Evolutionary conservation across 2,113 vertebrate genomes (phyloP), one percentile per base, ranked within the genome.

Genomic region (Galeopterus variegatus): DNA sequence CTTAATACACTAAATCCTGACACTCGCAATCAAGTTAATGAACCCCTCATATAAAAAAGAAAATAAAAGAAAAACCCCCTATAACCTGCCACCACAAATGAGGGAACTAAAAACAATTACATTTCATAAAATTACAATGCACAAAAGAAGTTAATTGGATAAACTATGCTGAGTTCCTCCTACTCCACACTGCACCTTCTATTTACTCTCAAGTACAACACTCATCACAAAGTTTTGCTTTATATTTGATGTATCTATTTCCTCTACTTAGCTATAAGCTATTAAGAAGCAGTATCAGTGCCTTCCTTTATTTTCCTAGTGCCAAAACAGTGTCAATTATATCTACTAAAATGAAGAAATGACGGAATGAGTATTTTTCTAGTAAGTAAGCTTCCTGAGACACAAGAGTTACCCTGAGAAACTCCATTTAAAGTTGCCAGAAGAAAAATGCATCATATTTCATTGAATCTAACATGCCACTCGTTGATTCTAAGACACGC

Each of bases 291-390:
- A 88, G 18, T 36, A 67, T 73, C 36, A 54, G 5, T 84, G 21
- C 60, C 87, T 86, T 62, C 10, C 12, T 93, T 84, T 82, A 81
- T 91, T 92, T 96, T 64, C 5, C 45, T 81, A 69, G 36, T 70
- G n/a, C 23, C 45, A 62, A 85, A 88, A 24, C 3, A 85, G 19
- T 79, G 58, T 56, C 62, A 79, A 82, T 65, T 48, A 48, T 31
- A 82, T 18, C 8, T 73, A n/a, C 31, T 72, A 26, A 95, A 95
- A 86, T 54, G 64, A 95, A 94, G 36, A 13, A 67, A 56, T 86
- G 18, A 90, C 60, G 65, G 48, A 82, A 94, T 80, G 81, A 81
- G 75, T 64, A 86, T 50, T 65, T 92, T 7, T 91, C 50, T 94
- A 45, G 23, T 64, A 54, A 94, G 67, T 86, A 80, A 56, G 4